phyloP scores from a whole-genome alignment of 2,113 vertebrate genomes.

The Notothenia coriiceps region DNA sequence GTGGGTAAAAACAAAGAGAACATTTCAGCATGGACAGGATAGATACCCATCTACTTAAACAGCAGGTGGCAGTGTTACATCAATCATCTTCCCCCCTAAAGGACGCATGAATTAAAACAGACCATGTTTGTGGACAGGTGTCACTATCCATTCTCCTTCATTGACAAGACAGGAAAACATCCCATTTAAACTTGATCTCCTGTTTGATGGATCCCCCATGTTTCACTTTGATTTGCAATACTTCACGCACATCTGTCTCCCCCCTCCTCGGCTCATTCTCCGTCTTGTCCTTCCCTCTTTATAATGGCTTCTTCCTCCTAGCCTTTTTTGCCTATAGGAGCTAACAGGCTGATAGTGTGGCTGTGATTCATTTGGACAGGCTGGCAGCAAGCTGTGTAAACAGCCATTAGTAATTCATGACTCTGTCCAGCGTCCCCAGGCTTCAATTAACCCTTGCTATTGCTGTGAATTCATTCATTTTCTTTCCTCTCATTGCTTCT shows the following conservation, averaged over 20 bases:
- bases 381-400: conserved; percentile 82
- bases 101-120: background rate
- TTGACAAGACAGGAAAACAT: conserved; percentile 33
- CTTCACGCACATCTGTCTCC: conserved; percentile 22
- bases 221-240: conserved; percentile 13
- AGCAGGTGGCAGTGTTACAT: conserved; percentile 62
- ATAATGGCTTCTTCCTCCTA: conserved; percentile 50
- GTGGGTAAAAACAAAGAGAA: conserved; percentile 31
- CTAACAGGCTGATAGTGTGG: conserved; percentile 63
- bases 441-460: conserved; percentile 80
- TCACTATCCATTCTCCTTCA: conserved; percentile 35
- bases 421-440: conserved; percentile 72
- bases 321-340: conserved; percentile 42
- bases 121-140: conserved; percentile 19
- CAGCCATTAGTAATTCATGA: conserved; percentile 83
- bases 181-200: conserved; percentile 36
- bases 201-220: conserved; percentile 21
- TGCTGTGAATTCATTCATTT: conserved; percentile 41
- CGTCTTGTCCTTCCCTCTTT: conserved; percentile 33
- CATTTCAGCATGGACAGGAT: background rate
- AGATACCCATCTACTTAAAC: conserved; percentile 6
- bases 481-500: conserved; percentile 51
- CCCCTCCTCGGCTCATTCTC: conserved; percentile 37
- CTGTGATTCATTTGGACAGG: conserved; percentile 79
- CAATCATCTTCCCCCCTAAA: background rate